Evolutionary conservation across 2,113 vertebrate species (phyloP).

Genomic region (Podarcis raffonei): DNA sequence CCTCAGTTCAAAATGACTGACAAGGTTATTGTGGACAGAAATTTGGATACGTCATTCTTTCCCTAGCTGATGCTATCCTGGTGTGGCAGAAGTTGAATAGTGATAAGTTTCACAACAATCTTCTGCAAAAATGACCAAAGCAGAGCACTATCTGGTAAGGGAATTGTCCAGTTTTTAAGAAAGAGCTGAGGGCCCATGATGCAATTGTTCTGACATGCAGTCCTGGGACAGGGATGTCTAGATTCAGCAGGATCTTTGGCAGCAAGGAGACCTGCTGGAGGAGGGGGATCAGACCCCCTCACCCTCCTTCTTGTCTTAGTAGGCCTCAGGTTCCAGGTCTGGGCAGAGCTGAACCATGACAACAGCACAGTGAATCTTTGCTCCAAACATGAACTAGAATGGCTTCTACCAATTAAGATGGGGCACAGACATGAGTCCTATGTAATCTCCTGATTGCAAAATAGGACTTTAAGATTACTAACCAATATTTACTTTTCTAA

Average conservation of each 20-base stretch:
- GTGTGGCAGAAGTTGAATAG: neutral
- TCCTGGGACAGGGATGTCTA: too few relatives aligned
- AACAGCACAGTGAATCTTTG: neutral
- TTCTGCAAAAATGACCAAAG: neutral
- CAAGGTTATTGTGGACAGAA: neutral
- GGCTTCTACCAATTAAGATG: neutral
- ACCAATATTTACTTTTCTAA: too few relatives aligned
- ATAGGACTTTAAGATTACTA: neutral
- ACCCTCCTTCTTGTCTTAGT: too few relatives aligned
- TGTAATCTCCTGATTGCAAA: neutral
- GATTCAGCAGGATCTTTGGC: too few relatives aligned
- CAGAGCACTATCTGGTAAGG: neutral
- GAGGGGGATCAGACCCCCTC: too few relatives aligned
- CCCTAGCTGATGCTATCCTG: neutral
- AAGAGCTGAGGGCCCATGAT: too few relatives aligned
- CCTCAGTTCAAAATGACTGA: neutral
- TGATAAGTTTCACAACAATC: neutral
- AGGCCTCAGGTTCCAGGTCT: too few relatives aligned
- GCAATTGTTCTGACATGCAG: too few relatives aligned
- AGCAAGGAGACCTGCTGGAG: too few relatives aligned
- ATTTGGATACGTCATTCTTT: neutral
- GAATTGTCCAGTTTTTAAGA: neutral
- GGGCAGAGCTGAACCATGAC: too few relatives aligned
- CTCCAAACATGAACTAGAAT: neutral
- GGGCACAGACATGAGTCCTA: neutral